Evolutionary conservation across 64 coral and sea anemone genomes (phyloP).

Genomic region (Cladopsammia gracilis): DNA sequence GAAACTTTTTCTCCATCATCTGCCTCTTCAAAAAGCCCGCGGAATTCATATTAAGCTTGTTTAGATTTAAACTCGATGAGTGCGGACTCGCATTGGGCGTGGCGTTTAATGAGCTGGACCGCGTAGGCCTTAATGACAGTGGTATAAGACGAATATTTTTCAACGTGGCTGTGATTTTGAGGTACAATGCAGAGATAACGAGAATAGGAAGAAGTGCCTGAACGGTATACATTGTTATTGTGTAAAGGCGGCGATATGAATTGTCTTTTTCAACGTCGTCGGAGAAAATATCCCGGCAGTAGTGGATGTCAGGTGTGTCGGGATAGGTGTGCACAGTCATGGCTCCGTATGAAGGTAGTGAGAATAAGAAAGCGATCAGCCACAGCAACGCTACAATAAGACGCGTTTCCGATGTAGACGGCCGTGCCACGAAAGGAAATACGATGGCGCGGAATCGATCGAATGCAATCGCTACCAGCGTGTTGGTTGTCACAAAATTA

Average conservation of each 20-base stretch:
- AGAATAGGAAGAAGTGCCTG: conserved; percentile 73
- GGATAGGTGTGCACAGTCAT: neutral
- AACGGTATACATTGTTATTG: conserved; percentile 65
- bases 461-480: conserved; percentile 86
- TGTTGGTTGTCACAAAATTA: conserved; percentile 88
- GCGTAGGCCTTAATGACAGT: conserved; percentile 12
- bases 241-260: conserved; percentile 56
- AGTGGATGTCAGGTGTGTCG: neutral
- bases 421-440: conserved; percentile 87
- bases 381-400: conserved; percentile 68
- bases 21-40: conserved; percentile 61
- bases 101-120: conserved; percentile 8
- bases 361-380: conserved; percentile 76
- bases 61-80: conserved; percentile 21
- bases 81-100: conserved; percentile 13
- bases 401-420: conserved; percentile 64
- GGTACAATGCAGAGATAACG: conserved; percentile 59
- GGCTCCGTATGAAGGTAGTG: conserved; percentile 69
- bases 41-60: conserved; percentile 59
- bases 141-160: conserved; percentile 64
- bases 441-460: conserved; percentile 86
- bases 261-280: conserved; percentile 37
- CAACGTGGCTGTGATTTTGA: conserved; percentile 77
- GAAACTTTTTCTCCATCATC: conserved; percentile 83
- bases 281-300: conserved; percentile 71